These are phyloP conservation scores for Centropyge bicolor DNA, from an alignment of 2,797 vertebrate species.

Conservation along the genomic window DNA sequence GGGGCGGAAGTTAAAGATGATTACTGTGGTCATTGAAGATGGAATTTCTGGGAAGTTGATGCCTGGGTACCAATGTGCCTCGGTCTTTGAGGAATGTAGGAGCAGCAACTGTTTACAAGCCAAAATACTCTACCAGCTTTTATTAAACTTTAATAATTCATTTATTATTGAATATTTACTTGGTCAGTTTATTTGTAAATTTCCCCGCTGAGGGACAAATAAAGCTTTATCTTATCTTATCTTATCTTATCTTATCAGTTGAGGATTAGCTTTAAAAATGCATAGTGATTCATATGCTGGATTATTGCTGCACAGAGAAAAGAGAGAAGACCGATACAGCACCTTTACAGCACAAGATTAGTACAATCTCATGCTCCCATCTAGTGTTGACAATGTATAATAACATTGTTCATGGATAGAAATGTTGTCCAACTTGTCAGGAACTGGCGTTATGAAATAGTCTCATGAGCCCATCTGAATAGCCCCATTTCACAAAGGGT, in stretches of 20 bases:
- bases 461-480: too few species aligned
- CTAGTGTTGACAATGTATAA: conserved; percentile 26
- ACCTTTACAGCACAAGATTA: not conserved
- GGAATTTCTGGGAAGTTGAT: not conserved
- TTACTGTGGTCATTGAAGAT: not conserved
- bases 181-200: not conserved
- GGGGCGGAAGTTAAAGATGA: conserved; percentile 50
- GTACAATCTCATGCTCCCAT: conserved; percentile 10
- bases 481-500: not conserved
- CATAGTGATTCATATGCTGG: not conserved
- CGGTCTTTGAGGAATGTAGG: not conserved
- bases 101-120: not conserved
- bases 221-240: too few species aligned
- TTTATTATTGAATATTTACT: not conserved
- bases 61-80: too few species aligned
- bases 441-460: not conserved
- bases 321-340: not conserved
- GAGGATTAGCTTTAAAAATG: not conserved
- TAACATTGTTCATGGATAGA: not conserved
- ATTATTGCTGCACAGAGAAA: not conserved
- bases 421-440: not conserved
- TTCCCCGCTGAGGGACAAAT: too few species aligned
- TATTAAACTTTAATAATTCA: not conserved
- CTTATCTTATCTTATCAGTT: too few species aligned
- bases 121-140: not conserved